Conservation (phyloP, 2,888 invertebrate genomes). For the Scaeva pyrastri region DNA sequence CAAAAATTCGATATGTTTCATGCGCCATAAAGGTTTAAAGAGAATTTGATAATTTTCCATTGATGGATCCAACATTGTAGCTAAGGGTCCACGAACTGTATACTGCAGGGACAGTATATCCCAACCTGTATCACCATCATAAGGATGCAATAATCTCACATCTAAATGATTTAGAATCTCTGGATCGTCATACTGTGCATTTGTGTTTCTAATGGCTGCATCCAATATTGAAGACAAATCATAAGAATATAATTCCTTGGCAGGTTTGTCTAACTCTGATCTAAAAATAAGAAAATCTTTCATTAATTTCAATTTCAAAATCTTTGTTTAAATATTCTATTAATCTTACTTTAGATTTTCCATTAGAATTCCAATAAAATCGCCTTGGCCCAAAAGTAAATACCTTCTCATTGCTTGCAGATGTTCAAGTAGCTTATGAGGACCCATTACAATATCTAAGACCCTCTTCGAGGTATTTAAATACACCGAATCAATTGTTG, state of each 20-base stretch:
- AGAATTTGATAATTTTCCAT: slow-evolving; percentile 83
- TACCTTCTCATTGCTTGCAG: slow-evolving; percentile 95
- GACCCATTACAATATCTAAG: slow-evolving; percentile 92
- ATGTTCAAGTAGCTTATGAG: slow-evolving; percentile 95
- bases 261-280: slow-evolving; percentile 94
- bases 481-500: slow-evolving; percentile 93
- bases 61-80: slow-evolving; percentile 83
- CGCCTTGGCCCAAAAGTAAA: slow-evolving; percentile 96
- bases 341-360: slow-evolving; percentile 91
- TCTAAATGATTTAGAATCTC: slow-evolving; percentile 95
- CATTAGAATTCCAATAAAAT: slow-evolving; percentile 97
- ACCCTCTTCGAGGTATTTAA: slow-evolving; percentile 94
- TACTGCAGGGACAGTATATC: slow-evolving; percentile 83
- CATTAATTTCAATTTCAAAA: neutral
- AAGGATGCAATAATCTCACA: slow-evolving; percentile 87
- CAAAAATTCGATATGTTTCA: slow-evolving; percentile 84
- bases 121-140: slow-evolving; percentile 83
- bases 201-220: slow-evolving; percentile 94
- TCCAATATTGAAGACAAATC: slow-evolving; percentile 94
- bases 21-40: slow-evolving; percentile 83
- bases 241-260: slow-evolving; percentile 93
- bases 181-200: slow-evolving; percentile 96
- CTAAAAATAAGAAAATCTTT: slow-evolving; percentile 83
- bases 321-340: neutral
- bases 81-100: slow-evolving; percentile 82